Percentiles rank a stretch among this genome's conserved stretches.
These are phyloP conservation scores for Brachionus calyciflorus DNA, from an alignment of 1,140 invertebrate genomes.

Conservation along the genomic window DNA sequence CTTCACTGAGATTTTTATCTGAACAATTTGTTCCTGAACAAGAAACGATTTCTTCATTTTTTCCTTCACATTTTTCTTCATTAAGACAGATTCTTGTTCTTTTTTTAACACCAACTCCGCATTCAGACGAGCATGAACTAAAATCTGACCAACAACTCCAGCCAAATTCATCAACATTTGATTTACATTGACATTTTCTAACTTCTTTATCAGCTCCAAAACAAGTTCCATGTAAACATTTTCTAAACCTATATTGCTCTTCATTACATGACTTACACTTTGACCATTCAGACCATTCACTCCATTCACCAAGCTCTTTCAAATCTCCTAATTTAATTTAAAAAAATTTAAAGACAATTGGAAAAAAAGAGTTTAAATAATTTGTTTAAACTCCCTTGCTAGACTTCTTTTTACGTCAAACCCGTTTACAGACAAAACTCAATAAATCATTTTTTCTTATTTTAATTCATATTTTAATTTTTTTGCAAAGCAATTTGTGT, in stretches of 20 bases:
- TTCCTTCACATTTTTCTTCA: not conserved
- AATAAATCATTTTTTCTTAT: too few species aligned
- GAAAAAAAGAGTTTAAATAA: not conserved
- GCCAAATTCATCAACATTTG: not conserved
- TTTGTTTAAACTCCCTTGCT: too few species aligned
- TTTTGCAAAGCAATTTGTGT: too few species aligned
- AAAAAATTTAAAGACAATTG: not conserved
- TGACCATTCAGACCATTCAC: constrained; percentile 18
- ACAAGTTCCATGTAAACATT: not conserved
- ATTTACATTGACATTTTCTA: not conserved
- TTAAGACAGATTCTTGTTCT: not conserved
- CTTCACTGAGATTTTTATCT: not conserved
- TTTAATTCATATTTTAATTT: too few species aligned
- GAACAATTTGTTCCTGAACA: not conserved
- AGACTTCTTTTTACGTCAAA: too few species aligned
- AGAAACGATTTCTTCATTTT: not conserved
- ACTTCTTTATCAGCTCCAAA: constrained; percentile 1
- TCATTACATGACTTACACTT: not conserved
- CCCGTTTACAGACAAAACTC: too few species aligned
- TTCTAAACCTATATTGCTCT: not conserved
- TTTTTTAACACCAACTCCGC: not conserved
- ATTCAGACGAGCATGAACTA: not conserved
- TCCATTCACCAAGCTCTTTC: constrained; percentile 15
- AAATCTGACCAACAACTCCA: constrained; percentile 43
- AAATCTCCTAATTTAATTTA: constrained; percentile 15